phyloP scores from a whole-genome alignment of 2,113 vertebrate species.

The Alligator sinensis region DNA sequence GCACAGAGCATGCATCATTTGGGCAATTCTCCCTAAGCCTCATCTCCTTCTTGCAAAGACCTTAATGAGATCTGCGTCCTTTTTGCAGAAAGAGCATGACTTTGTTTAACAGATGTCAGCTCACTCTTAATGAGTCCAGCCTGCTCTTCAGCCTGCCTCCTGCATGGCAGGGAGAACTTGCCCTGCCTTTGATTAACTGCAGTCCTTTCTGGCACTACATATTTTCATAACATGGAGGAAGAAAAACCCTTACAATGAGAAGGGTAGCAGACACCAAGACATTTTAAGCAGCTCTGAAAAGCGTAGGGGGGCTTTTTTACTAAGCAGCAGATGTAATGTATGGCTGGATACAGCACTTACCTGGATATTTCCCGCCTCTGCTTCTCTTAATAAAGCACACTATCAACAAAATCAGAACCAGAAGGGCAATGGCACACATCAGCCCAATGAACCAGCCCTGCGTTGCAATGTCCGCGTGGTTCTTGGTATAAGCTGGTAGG shows the following conservation, averaged over 20 bases:
- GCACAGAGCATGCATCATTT: fast-evolving
- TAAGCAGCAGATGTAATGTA: not conserved
- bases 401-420: slow-evolving; percentile 96
- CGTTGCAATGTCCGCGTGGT: slow-evolving; percentile 94
- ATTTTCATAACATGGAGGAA: not conserved
- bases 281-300: slow-evolving; percentile 2
- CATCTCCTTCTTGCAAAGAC: not conserved
- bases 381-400: slow-evolving; percentile 99
- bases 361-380: slow-evolving; percentile 95
- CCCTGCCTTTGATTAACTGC: slow-evolving; percentile 12
- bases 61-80: not conserved
- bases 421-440: slow-evolving; percentile 97
- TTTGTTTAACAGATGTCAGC: slow-evolving; percentile 11
- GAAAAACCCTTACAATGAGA: slow-evolving; percentile 3
- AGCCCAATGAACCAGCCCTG: slow-evolving; percentile 99
- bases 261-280: not conserved
- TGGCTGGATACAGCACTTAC: slow-evolving; percentile 62
- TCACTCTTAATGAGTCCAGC: not conserved
- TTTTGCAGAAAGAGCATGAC: not conserved
- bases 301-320: not conserved
- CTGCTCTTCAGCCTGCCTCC: not conserved
- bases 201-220: slow-evolving; percentile 9
- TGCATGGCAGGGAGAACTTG: not conserved
- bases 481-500: slow-evolving; percentile 90
- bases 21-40: not conserved